Percentiles rank a stretch among this genome's conserved stretches.
Conservation (phyloP, 2,888 invertebrate genomes). For the Oegoconia quadripuncta region DNA sequence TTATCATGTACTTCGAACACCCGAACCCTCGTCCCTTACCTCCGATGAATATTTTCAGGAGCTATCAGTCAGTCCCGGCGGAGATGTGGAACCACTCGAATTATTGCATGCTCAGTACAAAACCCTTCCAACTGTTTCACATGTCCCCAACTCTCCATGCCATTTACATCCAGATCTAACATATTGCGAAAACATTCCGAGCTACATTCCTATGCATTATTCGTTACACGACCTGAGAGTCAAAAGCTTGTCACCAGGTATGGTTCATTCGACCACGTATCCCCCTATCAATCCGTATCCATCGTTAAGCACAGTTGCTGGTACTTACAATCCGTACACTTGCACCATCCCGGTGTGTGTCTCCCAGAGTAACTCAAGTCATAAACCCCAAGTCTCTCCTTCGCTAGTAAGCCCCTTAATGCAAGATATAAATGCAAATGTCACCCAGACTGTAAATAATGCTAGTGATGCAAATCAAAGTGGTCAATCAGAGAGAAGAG, state of each 20-base stretch:
- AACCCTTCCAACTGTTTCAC: constrained; percentile 66
- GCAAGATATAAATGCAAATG: constrained; percentile 61
- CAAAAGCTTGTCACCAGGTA: constrained; percentile 46
- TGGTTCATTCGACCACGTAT: constrained; percentile 69
- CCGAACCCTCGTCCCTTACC: constrained; percentile 38
- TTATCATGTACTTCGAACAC: constrained; percentile 53
- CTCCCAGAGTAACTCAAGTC: constrained; percentile 38
- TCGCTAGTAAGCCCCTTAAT: constrained; percentile 48
- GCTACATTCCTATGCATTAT: constrained; percentile 41
- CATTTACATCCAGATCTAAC: constrained; percentile 63
- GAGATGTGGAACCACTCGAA: constrained; percentile 57
- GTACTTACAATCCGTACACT: constrained; percentile 70
- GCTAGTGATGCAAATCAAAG: constrained; percentile 51
- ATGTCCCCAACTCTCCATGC: constrained; percentile 70
- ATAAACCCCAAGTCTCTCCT: constrained; percentile 42
- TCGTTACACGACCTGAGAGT: constrained; percentile 59
- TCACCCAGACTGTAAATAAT: constrained; percentile 45
- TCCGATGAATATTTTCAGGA: constrained; percentile 52
- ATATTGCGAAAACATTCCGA: constrained; percentile 39
- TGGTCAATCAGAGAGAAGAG: constrained; percentile 72
- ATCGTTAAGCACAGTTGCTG: constrained; percentile 69
- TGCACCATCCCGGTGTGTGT: constrained; percentile 54
- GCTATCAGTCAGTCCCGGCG: constrained; percentile 56
- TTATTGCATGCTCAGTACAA: constrained; percentile 68
- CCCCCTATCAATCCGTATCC: constrained; percentile 70